Evolutionary conservation across 1,140 invertebrate species (phyloP).

Genomic region (Oedothorax gibbosus): DNA sequence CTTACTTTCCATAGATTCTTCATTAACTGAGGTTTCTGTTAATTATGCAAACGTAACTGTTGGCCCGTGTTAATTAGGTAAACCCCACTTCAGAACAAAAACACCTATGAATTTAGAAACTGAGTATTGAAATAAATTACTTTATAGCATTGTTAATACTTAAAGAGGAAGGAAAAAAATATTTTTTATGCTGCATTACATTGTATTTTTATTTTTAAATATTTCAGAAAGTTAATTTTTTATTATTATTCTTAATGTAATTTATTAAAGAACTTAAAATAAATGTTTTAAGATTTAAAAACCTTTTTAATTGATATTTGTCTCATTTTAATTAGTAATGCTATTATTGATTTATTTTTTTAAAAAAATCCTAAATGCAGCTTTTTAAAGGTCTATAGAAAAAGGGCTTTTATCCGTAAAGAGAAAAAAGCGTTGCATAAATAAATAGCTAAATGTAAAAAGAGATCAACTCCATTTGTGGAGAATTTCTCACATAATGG

Average conservation of each 20-base stretch:
- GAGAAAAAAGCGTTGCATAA: too few relatives aligned
- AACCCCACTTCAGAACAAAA: constrained; percentile 26
- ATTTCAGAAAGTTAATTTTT: neutral
- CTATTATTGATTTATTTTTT: too few relatives aligned
- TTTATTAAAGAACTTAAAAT: neutral
- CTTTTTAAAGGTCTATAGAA: too few relatives aligned
- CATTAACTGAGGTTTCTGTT: neutral
- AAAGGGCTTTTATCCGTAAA: too few relatives aligned
- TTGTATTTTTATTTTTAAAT: neutral
- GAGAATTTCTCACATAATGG: too few relatives aligned
- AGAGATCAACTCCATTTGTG: too few relatives aligned
- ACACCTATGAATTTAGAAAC: neutral
- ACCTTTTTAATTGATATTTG: neutral
- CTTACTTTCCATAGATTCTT: neutral
- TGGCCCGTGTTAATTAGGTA: constrained; percentile 18
- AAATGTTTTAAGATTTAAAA: neutral
- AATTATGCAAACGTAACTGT: constrained; percentile 34
- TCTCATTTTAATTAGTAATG: too few relatives aligned
- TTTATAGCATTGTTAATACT: too few relatives aligned
- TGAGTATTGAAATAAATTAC: too few relatives aligned
- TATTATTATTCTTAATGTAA: neutral
- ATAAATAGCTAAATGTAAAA: too few relatives aligned
- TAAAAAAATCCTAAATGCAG: too few relatives aligned
- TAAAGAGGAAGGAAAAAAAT: neutral
- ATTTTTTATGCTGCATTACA: neutral